Evolutionary conservation across 2,888 invertebrate genomes (phyloP), one percentile per base, ranked within the genome.

Genomic region (Cephus sareptanus): DNA sequence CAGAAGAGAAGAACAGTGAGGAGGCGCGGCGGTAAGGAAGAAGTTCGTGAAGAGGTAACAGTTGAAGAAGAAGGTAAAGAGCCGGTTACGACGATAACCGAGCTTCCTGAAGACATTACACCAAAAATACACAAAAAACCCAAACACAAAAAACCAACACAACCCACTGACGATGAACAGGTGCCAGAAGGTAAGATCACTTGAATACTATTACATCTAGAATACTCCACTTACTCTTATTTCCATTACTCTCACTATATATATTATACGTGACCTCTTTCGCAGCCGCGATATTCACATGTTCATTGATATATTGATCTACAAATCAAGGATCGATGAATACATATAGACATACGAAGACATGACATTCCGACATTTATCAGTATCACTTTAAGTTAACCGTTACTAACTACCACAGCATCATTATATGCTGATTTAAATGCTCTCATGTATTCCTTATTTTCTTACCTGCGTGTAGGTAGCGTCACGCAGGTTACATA

Each of bases 31-130:
- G 93, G 92, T 81, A 89, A 91, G 69, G 88, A 91, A 82, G 91
- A 92, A 84, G 92, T 93, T 82, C 87, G 92, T 70, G 92, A 92
- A 88, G 92, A 92, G 78, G 86, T 92, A 11, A 92, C 92, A 80
- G 86, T 91, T 40, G 85, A 92, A 80, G 90, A 90, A 75, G 93
- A 92, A 81, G 92, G 90, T 77, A 91, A 92, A 83, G 90, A 92
- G 87, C 92, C 93, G 71, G 83, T 92, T 79, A 91, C 91, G 81
- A 92, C 92, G 70, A 81, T 83, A 83, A 83, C 79, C 81, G 81
- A 85, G 81, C 80, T 81, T 73, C 76, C 81, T 70, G 90, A 88
- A 83, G 88, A 88, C 85, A 87, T 84, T 84, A 85, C 84, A 84
- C 86, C 81, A 85, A 89, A 84, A 88, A 87, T 82, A 87, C 90